Base-by-base conservation (phyloP, 2,797 vertebrate species). In the Chaenodraco wilsoni region DNA sequence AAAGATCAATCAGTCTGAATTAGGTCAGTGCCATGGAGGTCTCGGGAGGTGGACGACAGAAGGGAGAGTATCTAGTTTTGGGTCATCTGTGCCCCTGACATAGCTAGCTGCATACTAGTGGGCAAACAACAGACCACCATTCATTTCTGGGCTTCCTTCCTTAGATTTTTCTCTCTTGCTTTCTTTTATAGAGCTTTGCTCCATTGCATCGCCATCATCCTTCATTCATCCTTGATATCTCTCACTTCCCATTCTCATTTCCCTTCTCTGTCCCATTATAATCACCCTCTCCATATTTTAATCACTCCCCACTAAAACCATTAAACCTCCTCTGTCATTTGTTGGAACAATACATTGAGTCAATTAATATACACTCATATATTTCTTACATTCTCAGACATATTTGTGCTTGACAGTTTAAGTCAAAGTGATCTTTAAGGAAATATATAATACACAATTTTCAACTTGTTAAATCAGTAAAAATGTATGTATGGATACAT, bases 1-100 rank as follows among this genome's bases (percentile, higher is more conserved):
- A 73, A 84, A 85, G 90, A 93, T 93, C 88, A 92, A 87, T 92
- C 88, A 83, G 82, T 81, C 43, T 84, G 74, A 94, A 93, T 90
- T 82, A 85, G 92, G 92, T 90, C 92, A 94, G 83, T 83, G 88
- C 83, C 76, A 80, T 52, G 73, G 79, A 88, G 82, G 88, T 91
- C 90, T 90, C 77, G 2, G 76, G 87, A 91, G 91, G 86, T 80
- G 84, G 61, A 78, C 23, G 58, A 69, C 82, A 76, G 84, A 79
- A 75, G 89, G 84, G 87, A 83, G 70, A 78, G 59, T 76, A 62
- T 88, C 81, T 90, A 79, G 87, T 92, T 94, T 94, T 93, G 90
- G 93, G 91, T 93, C 89, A 94, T 88, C 76, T 69, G 72, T 89
- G 79, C 87, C 90, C 87, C 85, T 85, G 82, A 91, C 91, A 89